A percentile compares a stretch with the other conserved stretches of the same genome.
Evolutionary conservation across 2,797 vertebrate genomes (phyloP).

Genomic region (Xiphophorus birchmanni): DNA sequence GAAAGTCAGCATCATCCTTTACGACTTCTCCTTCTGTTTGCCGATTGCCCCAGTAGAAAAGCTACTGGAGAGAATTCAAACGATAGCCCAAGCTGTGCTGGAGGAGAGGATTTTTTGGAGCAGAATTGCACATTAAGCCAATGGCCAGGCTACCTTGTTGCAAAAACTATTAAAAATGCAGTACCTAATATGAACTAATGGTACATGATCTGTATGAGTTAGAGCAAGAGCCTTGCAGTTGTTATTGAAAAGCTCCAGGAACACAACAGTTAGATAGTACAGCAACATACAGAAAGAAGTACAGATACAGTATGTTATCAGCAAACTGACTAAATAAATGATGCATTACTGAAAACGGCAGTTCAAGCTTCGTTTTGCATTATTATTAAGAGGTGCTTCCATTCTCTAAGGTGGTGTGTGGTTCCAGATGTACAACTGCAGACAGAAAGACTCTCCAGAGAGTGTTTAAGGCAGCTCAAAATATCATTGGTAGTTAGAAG

Average conservation of each 20-base stretch:
- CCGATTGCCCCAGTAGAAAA: no score
- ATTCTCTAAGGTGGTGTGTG: not conserved
- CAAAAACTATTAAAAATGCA: not conserved
- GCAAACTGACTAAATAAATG: not conserved
- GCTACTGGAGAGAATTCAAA: no score
- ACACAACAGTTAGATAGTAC: not conserved
- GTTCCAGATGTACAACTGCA: constrained; percentile 3
- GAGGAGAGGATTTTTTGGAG: no score
- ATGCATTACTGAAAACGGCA: not conserved
- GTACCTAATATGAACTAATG: not conserved
- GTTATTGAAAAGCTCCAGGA: not conserved
- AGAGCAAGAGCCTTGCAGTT: not conserved
- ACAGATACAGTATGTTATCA: not conserved
- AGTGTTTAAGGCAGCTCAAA: not conserved
- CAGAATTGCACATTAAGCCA: no score
- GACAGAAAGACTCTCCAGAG: constrained; percentile 7
- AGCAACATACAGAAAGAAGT: not conserved
- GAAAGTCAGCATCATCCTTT: no score
- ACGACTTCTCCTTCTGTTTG: no score
- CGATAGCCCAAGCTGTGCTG: no score
- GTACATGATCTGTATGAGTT: not conserved
- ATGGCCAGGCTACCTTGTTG: no score
- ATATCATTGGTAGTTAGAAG: constrained; percentile 3
- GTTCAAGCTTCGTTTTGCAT: not conserved
- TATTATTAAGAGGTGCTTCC: not conserved